Conservation (phyloP, 2,113 vertebrate species). For the Pristiophorus japonicus region DNA sequence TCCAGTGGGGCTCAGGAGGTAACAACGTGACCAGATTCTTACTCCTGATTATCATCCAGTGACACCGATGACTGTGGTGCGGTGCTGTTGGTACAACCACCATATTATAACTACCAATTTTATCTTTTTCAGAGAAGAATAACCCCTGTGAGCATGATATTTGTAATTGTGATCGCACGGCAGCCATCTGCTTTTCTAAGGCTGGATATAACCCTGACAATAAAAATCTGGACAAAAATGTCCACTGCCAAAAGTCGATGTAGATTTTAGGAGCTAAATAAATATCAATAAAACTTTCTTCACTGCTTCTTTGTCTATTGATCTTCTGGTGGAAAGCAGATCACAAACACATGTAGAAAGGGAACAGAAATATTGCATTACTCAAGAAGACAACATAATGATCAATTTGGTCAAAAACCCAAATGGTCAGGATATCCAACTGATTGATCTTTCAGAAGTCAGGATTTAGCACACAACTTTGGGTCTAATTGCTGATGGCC, state of each 20-base stretch:
- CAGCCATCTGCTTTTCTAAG: slow-evolving; percentile 69
- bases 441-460: not conserved
- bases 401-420: not conserved
- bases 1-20: not conserved
- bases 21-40: not conserved
- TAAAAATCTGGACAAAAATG: slow-evolving; percentile 46
- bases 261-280: not conserved
- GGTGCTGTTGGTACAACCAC: not conserved
- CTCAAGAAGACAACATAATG: not conserved
- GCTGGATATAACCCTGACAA: slow-evolving; percentile 45
- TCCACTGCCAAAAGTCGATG: slow-evolving; percentile 50
- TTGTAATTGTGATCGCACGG: slow-evolving; percentile 73
- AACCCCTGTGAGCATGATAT: slow-evolving; percentile 58
- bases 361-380: not conserved
- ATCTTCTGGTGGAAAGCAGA: not conserved
- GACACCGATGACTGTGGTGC: not conserved
- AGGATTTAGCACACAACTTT: no score
- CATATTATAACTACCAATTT: not conserved
- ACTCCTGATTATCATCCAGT: not conserved
- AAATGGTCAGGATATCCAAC: not conserved
- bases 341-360: not conserved
- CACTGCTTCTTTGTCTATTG: not conserved
- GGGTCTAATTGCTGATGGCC: no score
- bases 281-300: not conserved
- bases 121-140: slow-evolving; percentile 58